Base-by-base conservation (phyloP, 2,797 vertebrate genomes). In the Benthosema pterotum region DNA sequence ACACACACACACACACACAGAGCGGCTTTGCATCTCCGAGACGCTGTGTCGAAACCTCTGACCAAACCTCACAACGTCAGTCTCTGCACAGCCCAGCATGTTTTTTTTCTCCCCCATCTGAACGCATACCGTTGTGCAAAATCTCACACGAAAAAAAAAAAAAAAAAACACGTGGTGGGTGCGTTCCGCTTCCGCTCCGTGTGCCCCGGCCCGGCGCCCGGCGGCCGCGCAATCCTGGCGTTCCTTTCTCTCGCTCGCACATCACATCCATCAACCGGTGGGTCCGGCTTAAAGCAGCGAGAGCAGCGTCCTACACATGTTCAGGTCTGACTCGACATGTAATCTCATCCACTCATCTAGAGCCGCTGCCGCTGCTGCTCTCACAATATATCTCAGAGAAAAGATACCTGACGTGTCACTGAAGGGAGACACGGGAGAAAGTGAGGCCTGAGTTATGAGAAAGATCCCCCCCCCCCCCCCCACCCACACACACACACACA, bases 311-410 rank as follows among this genome's bases (percentile, higher is more conserved):
- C 45, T 68, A 89, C 85, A 87, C 71, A 82, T 86, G 84, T 87
- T 89, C 47, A 32, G 11, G 65, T 82, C 63, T 65, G 79, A 83
- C 71, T 75, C 67, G 69, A 83, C 74, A 71, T 67, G 83, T 84
- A 80, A 89, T 82, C 73, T 83, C 78, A 82, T 79, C 67, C 74
- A 63, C 63, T 71, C 78, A 80, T 87, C 80, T 80, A 45, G n/a
- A n/a, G n/a, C n/a, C n/a, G n/a, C n/a, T n/a, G n/a, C n/a, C n/a
- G 54, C 52, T 74, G 65, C 14, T 60, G 57, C 72, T 70, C 69
- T 74, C 78, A 70, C 66, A 68, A 60, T 84, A 75, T 74, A 78
- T 87, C 69, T 87, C 69, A 82, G 60, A 57, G 42, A n/a, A n/a
- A 17, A 65, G 76, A 69, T 71, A 74, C 69, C 73, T 60, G 55